phyloP scores from a whole-genome alignment of 2,113 vertebrate species.

The Sus scrofa region DNA sequence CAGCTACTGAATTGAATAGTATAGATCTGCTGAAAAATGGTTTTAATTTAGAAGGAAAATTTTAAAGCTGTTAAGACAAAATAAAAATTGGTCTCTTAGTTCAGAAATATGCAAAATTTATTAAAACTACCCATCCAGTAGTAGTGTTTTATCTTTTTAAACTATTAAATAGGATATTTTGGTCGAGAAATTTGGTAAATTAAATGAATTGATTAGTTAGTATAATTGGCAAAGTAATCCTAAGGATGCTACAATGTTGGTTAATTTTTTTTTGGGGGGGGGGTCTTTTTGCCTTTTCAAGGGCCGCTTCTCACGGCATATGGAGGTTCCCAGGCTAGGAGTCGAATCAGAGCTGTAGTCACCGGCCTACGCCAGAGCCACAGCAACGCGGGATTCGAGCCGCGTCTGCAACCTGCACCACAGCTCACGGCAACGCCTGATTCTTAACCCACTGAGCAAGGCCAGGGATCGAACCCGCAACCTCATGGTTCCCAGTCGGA shows the following conservation, averaged over 20 bases:
- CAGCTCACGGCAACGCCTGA: too few relatives aligned
- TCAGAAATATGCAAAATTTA: slow-evolving; percentile 32
- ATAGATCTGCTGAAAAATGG: not conserved
- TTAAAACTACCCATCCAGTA: not conserved
- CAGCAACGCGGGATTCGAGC: too few relatives aligned
- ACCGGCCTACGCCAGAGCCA: too few relatives aligned
- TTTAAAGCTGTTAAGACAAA: slow-evolving; percentile 40
- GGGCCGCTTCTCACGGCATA: too few relatives aligned
- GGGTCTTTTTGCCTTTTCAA: too few relatives aligned
- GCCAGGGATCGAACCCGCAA: too few relatives aligned
- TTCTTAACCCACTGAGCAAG: too few relatives aligned
- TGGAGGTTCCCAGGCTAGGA: too few relatives aligned
- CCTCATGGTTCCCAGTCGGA: too few relatives aligned
- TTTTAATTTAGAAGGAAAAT: slow-evolving; percentile 15
- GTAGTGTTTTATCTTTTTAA: slow-evolving; percentile 34
- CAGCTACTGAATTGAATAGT: not conserved
- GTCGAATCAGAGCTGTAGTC: too few relatives aligned
- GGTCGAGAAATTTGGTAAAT: slow-evolving; percentile 35
- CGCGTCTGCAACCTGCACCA: too few relatives aligned
- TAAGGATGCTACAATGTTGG: slow-evolving; percentile 35
- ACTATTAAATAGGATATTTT: slow-evolving; percentile 8
- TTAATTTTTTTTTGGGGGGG: too few relatives aligned
- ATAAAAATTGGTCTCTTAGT: slow-evolving; percentile 7
- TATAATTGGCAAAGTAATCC: slow-evolving; percentile 15
- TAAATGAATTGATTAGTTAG: not conserved